Conservation (phyloP, 2,113 vertebrate genomes). For the Leucopternis melanops region DNA sequence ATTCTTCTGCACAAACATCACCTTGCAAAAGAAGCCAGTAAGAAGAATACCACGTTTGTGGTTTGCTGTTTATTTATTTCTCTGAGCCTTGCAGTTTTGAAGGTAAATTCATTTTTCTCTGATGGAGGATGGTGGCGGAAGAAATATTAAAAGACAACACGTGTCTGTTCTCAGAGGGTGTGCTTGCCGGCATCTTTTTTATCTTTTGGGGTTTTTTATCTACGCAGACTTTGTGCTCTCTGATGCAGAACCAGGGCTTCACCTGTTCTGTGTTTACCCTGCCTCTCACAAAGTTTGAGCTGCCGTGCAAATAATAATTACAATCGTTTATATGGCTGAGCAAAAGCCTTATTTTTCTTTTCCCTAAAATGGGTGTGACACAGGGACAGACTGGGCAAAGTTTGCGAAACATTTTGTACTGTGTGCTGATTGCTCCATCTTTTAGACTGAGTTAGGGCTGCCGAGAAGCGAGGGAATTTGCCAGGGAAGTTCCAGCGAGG, state of each 20-base stretch:
- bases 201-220: background rate
- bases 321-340: background rate
- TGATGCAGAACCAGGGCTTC: background rate
- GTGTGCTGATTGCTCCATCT: constrained; percentile 30
- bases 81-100: background rate
- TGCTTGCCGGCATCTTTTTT: background rate
- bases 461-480: background rate
- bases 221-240: background rate
- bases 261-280: background rate
- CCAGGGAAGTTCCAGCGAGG: background rate
- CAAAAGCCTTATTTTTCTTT: background rate
- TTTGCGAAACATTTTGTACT: background rate
- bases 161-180: background rate
- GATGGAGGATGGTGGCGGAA: background rate
- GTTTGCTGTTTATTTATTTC: background rate
- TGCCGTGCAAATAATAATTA: background rate
- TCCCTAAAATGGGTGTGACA: constrained; percentile 17
- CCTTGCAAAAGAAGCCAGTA: background rate
- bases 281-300: background rate
- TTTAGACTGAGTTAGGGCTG: background rate
- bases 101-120: background rate
- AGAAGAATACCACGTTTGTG: background rate
- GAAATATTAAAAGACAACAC: background rate
- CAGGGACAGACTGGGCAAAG: background rate
- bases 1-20: background rate